Conservation (phyloP, 2,888 invertebrate genomes). For the Megastigmus dorsalis region DNA sequence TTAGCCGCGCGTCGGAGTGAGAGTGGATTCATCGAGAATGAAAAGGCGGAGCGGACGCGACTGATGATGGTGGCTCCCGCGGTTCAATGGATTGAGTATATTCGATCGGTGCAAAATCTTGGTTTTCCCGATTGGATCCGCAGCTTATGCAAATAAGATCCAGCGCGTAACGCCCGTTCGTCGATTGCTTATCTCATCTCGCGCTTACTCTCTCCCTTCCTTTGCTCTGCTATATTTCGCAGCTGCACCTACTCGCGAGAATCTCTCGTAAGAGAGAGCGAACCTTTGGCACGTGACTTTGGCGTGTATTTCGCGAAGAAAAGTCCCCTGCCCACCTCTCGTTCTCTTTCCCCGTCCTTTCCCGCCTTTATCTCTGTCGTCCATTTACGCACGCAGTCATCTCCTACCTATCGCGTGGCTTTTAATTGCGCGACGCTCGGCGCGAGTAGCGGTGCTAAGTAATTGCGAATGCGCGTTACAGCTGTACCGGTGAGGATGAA, state of each 20-base stretch:
- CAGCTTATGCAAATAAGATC: too few relatives aligned
- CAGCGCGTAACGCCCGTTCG: too few relatives aligned
- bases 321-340: not conserved
- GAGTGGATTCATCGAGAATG: constrained; percentile 9
- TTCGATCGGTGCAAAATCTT: too few relatives aligned
- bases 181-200: too few relatives aligned
- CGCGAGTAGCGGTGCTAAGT: constrained; percentile 10
- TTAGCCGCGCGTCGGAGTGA: constrained; percentile 13
- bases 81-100: too few relatives aligned
- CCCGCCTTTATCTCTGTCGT: not conserved
- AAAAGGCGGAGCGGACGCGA: not conserved
- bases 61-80: too few relatives aligned
- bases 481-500: constrained; percentile 12
- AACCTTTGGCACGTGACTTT: constrained; percentile 54
- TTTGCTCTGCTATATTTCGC: too few relatives aligned
- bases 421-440: constrained; percentile 3
- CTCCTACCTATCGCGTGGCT: not conserved
- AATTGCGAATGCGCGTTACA: not conserved
- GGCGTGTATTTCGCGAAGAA: constrained; percentile 32
- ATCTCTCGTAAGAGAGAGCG: too few relatives aligned
- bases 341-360: not conserved
- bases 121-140: too few relatives aligned
- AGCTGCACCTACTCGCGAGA: too few relatives aligned
- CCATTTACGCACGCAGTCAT: not conserved
- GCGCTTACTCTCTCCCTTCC: too few relatives aligned